Base-by-base conservation (phyloP, 2,888 invertebrate genomes). In the Hirtodrosophila histrioides region DNA sequence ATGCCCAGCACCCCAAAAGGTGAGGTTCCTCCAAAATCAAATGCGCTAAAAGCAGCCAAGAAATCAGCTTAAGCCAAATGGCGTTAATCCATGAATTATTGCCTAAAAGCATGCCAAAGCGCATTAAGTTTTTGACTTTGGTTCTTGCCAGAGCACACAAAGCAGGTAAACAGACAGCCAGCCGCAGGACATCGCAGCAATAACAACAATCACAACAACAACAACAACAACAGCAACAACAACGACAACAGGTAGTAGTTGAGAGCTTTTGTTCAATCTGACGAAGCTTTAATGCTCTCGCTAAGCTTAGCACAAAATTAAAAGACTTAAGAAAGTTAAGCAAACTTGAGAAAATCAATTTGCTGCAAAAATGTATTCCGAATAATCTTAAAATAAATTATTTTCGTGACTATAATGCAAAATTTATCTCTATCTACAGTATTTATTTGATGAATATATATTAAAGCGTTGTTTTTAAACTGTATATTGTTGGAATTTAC, bases 21-120 rank as follows among this genome's bases (percentile, higher is more conserved):
- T 73, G 78, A 89, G 77, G 75, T 79, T 67, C 66, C 45, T 49
- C 17, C 61, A 67, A 71, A 77, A 69, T 73, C 54, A 72, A 73
- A 75, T 69, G 72, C 67, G 76, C 75, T 69, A 68, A 78, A 75
- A 75, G 84, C 84, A 66, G 69, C 73, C 60, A 69, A 80, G 88
- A 83, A 88, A 86, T 78, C 71, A 71, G 72, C 77, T 75, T 83
- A 64, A 79, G 66, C 83, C 89, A 90, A 90, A 90, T 88, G 90
- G 89, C 90, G 89, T 90, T 90, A 90, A 90, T 90, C 89, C 90
- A 89, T 90, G 89, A 90, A 90, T 90, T 90, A 90, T 90, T 90
- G 86, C 88, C 78, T 86, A 89, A 90, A 90, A 90, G 89, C 89
- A 90, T 90, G 89, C 90, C 90, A 90, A 89, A 90, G 89, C 79